Conservation (phyloP, 2,113 vertebrate genomes). For the Caretta caretta region DNA sequence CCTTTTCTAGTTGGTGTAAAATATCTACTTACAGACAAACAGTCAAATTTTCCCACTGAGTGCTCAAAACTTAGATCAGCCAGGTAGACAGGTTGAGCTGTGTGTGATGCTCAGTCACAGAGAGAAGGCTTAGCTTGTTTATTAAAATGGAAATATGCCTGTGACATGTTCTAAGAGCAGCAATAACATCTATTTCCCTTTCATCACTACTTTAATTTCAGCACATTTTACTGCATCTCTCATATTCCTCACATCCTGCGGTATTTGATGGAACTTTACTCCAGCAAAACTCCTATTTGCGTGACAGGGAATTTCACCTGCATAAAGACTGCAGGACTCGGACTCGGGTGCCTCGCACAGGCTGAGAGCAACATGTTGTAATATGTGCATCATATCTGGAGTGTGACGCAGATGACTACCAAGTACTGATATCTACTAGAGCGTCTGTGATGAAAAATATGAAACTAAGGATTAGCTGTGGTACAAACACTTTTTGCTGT, state of each 20-base stretch:
- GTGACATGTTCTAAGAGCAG: neutral
- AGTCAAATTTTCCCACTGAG: neutral
- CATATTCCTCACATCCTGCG: neutral
- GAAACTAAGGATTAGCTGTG: neutral
- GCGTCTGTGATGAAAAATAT: neutral
- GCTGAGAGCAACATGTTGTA: neutral
- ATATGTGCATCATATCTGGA: neutral
- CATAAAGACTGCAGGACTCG: neutral
- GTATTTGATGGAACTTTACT: neutral
- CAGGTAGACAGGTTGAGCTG: neutral
- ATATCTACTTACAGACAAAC: slow-evolving; percentile 27
- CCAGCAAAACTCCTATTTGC: neutral
- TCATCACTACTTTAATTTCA: neutral
- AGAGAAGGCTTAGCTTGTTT: neutral
- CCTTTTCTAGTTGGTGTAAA: slow-evolving; percentile 25
- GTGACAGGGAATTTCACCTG: neutral
- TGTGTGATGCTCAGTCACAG: neutral
- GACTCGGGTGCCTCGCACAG: neutral
- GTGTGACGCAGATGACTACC: neutral
- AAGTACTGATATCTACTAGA: neutral
- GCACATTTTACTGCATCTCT: neutral
- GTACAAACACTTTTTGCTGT: neutral
- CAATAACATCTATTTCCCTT: neutral
- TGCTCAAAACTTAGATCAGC: neutral
- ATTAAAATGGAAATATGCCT: neutral